These are phyloP conservation scores for Shargacucullia verbasci DNA, from an alignment of 2,888 invertebrate species.

Conservation along the genomic window DNA sequence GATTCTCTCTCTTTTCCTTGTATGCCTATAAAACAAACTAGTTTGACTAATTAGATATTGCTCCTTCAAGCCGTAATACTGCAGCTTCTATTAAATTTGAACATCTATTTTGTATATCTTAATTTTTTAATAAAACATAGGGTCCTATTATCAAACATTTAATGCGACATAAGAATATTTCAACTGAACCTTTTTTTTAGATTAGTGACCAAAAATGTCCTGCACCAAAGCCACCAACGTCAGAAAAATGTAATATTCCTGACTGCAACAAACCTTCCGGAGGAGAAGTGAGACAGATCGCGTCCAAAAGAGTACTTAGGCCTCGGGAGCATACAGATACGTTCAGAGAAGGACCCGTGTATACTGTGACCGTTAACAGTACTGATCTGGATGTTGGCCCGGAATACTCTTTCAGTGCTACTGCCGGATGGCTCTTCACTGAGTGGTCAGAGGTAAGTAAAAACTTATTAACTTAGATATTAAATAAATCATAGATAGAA, in stretches of 20 bases:
- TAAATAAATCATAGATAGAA: no score
- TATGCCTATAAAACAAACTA: no score
- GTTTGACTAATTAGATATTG: no score
- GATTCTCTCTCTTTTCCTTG: no score
- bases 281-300: slow-evolving; percentile 66
- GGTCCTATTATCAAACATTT: no score
- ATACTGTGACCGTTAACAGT: slow-evolving; percentile 77
- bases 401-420: slow-evolving; percentile 77
- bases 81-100: no score
- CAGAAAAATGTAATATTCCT: slow-evolving; percentile 76
- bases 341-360: slow-evolving; percentile 81
- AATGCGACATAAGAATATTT: no score
- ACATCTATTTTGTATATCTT: no score
- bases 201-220: slow-evolving; percentile 82
- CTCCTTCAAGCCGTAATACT: no score
- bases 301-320: slow-evolving; percentile 61
- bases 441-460: slow-evolving; percentile 88
- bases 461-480: no score
- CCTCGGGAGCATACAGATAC: slow-evolving; percentile 74
- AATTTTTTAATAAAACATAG: no score
- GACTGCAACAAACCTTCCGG: slow-evolving; percentile 65
- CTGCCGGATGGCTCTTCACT: slow-evolving; percentile 88
- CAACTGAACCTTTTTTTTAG: slow-evolving; percentile 59
- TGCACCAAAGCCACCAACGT: slow-evolving; percentile 71
- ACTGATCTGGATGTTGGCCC: slow-evolving; percentile 77